Conservation (phyloP, 2,113 vertebrate species). For the Thunnus maccoyii region DNA sequence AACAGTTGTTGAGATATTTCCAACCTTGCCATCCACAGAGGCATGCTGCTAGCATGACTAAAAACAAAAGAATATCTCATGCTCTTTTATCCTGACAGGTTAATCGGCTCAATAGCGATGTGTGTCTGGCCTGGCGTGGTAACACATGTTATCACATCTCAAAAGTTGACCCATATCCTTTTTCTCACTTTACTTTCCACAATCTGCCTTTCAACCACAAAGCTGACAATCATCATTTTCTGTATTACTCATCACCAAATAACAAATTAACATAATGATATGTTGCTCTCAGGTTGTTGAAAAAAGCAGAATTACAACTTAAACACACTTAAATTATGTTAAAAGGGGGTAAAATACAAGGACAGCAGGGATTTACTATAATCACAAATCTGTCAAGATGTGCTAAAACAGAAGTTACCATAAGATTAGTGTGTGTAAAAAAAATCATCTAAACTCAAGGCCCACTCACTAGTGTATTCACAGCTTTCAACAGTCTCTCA, state of each 20-base stretch:
- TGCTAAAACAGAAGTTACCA: too few species aligned
- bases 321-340: too few species aligned
- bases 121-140: too few species aligned
- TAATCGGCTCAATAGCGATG: too few species aligned
- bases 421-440: not conserved
- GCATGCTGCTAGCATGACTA: too few species aligned
- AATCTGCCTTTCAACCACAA: not conserved
- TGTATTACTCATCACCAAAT: not conserved
- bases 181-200: not conserved
- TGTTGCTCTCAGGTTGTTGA: not conserved
- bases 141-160: too few species aligned
- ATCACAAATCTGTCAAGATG: not conserved
- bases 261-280: not conserved
- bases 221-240: not conserved
- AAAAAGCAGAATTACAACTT: not conserved
- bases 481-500: not conserved
- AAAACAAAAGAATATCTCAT: too few species aligned
- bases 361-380: not conserved
- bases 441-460: not conserved
- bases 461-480: too few species aligned
- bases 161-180: too few species aligned
- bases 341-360: not conserved
- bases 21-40: too few species aligned
- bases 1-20: too few species aligned
- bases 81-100: too few species aligned